Percentiles rank a stretch among this genome's conserved stretches.
These are phyloP conservation scores for Atrina japonica DNA, from an alignment of 2,888 invertebrate species.

Conservation along the genomic window DNA sequence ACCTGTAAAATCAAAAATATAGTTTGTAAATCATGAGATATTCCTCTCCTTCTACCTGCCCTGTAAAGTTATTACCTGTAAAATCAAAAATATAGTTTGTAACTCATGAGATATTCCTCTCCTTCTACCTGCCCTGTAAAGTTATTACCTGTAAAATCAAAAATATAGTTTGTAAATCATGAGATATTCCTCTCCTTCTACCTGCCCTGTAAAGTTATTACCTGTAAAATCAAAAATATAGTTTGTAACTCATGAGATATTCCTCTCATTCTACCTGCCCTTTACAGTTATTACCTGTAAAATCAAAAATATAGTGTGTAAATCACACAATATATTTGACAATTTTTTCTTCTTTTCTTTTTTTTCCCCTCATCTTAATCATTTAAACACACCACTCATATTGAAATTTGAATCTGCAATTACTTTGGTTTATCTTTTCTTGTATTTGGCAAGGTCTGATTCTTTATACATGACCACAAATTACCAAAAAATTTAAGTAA, in stretches of 20 bases:
- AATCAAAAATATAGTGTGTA: constrained; percentile 15
- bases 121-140: constrained; percentile 59
- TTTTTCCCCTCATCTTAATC: too few relatives aligned
- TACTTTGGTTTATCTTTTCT: too few relatives aligned
- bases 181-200: constrained; percentile 53
- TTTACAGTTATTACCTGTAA: constrained; percentile 68
- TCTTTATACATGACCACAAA: too few relatives aligned
- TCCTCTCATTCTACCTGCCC: constrained; percentile 48
- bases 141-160: constrained; percentile 59
- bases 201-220: constrained; percentile 60
- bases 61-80: constrained; percentile 68
- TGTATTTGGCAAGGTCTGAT: too few relatives aligned
- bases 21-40: too few relatives aligned
- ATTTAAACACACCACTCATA: too few relatives aligned
- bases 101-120: constrained; percentile 51
- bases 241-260: too few relatives aligned
- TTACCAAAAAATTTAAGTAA: too few relatives aligned
- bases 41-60: constrained; percentile 46
- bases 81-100: constrained; percentile 19
- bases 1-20: constrained; percentile 52
- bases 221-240: constrained; percentile 52
- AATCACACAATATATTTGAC: constrained; percentile 58
- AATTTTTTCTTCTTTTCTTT: constrained; percentile 46
- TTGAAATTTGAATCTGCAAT: too few relatives aligned
- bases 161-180: too few relatives aligned